A percentile compares a stretch with the other conserved stretches of the same genome.
Evolutionary conservation across 1,140 invertebrate genomes (phyloP).

Genomic region (Liolophura sinensis): DNA sequence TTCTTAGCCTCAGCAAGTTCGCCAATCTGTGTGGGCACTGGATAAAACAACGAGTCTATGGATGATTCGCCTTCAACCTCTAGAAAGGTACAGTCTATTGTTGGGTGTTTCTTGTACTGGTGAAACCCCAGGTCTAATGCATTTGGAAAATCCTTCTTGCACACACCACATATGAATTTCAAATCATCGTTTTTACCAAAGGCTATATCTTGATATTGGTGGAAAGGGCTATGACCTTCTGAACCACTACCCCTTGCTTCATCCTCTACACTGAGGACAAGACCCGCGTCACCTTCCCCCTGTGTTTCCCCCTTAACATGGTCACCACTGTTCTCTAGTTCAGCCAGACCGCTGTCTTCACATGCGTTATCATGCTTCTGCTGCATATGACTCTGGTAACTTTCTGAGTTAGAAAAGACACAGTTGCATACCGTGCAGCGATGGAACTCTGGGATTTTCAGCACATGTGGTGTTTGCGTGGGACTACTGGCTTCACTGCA

Average conservation of each 20-base stretch:
- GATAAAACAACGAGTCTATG: slow-evolving; percentile 30
- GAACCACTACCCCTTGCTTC: slow-evolving; percentile 1
- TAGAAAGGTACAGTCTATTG: slow-evolving; percentile 31
- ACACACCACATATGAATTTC: slow-evolving; percentile 35
- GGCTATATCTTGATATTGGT: slow-evolving; percentile 31
- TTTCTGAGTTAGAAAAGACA: too few relatives aligned
- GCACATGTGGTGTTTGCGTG: neutral
- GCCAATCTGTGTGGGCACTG: slow-evolving; percentile 25
- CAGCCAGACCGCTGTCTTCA: slow-evolving; percentile 13
- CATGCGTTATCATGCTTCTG: neutral
- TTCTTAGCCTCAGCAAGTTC: slow-evolving; percentile 25
- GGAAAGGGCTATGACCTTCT: slow-evolving; percentile 12
- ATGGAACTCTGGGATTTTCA: too few relatives aligned
- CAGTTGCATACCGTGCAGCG: too few relatives aligned
- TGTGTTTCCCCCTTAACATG: slow-evolving; percentile 4
- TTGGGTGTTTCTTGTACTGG: slow-evolving; percentile 42
- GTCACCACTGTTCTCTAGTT: neutral
- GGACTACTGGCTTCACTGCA: slow-evolving; percentile 1
- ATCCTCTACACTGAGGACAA: slow-evolving; percentile 2
- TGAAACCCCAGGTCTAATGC: slow-evolving; percentile 30
- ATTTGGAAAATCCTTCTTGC: slow-evolving; percentile 32
- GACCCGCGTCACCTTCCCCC: neutral
- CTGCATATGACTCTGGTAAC: too few relatives aligned
- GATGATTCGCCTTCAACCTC: slow-evolving; percentile 33
- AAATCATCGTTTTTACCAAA: slow-evolving; percentile 38